A percentile compares a stretch with the other conserved stretches of the same genome.
These are phyloP conservation scores for Dicycla oo DNA, from an alignment of 2,888 invertebrate species.

Conservation along the genomic window DNA sequence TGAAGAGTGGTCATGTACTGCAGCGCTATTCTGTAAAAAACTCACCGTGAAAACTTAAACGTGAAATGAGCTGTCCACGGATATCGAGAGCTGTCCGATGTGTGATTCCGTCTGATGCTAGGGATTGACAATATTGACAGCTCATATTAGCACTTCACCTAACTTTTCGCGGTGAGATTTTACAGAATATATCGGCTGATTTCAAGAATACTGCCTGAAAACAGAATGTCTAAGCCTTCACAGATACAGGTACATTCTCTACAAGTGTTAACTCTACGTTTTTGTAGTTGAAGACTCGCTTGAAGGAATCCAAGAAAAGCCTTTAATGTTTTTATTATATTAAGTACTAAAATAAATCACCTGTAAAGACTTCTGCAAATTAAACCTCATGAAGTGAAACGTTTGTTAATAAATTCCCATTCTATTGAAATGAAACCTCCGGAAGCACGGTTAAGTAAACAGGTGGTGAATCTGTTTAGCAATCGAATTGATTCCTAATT, in stretches of 20 bases:
- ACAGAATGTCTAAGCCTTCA: not conserved
- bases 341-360: constrained; percentile 17
- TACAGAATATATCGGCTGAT: too few relatives aligned
- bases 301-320: not conserved
- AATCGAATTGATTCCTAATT: constrained; percentile 55
- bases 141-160: too few relatives aligned
- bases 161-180: too few relatives aligned
- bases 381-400: constrained; percentile 27
- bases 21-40: too few relatives aligned
- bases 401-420: constrained; percentile 1
- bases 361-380: constrained; percentile 8
- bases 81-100: too few relatives aligned
- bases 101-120: too few relatives aligned
- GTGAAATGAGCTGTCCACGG: too few relatives aligned
- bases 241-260: not conserved
- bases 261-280: too few relatives aligned
- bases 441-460: constrained; percentile 42
- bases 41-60: too few relatives aligned
- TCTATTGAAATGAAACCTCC: constrained; percentile 32
- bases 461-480: constrained; percentile 40
- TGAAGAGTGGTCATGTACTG: not conserved
- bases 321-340: not conserved
- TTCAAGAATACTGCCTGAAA: not conserved
- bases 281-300: not conserved
- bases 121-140: too few relatives aligned